Evolutionary conservation across 2,797 vertebrate genomes (phyloP), one percentile per base, ranked within the genome.

Genomic region (Sebastes trivittatus): DNA sequence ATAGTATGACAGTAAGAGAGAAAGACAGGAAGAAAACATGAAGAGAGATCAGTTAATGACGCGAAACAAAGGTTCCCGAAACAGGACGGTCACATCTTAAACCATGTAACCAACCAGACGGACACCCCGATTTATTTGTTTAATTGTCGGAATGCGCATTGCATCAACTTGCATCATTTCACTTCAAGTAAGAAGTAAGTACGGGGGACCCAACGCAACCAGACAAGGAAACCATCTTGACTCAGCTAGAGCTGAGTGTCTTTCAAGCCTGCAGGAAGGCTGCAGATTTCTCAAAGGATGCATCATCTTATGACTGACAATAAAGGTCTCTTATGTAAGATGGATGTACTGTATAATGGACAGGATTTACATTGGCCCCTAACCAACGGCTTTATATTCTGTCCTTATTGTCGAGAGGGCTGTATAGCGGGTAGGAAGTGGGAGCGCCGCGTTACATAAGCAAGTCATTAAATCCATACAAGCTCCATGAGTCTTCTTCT

Each of bases 371-470:
- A 62, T 10, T 32, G 27, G 27, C 16, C 30, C 42, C 54, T 32
- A 23, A 65, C 14, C 66, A 72, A 38, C 10, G 22, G 42, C 20
- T 77, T 70, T 32, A 54, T 25, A 64, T 46, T 62, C n/a, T 59
- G 25, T 66, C 49, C 69, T 66, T 69, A 32, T 14, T 72, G 60
- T 29, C 56, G 2, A 55, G 42, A 66, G 77, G 59, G 52, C 20
- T 77, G 38, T 49, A 67, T 25, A 46, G 32, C 49, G 52, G 67
- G 32, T 55, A 72, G 55, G 25, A 70, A 61, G 52, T 18, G 13
- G 27, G 63, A 78, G 55, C 6, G 14, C 25, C 14, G 20, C 0
- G 3, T 84, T 89, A 65, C 27, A 82, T 85, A 84, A 86, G 69
- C 25, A 58, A n/a, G 8, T 36, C 27, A 59, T 71, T 74, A 64